Conservation (phyloP, 2,888 invertebrate genomes). For the Diachrysia chrysitis region DNA sequence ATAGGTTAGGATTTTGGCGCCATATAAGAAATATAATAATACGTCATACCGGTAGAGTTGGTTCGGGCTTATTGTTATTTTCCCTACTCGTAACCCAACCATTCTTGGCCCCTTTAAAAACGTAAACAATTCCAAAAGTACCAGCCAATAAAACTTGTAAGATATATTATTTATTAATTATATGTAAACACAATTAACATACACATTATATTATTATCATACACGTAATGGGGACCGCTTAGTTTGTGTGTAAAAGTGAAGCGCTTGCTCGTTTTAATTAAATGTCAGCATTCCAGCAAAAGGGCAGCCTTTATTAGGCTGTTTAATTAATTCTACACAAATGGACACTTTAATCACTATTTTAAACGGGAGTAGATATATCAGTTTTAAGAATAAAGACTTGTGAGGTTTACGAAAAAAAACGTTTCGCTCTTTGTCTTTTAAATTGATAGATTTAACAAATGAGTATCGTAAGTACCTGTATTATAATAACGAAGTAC, state of each 20-base stretch:
- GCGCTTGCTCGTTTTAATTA: slow-evolving; percentile 71
- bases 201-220: slow-evolving; percentile 61
- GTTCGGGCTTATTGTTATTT: not conserved
- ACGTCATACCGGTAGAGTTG: not conserved
- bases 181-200: slow-evolving; percentile 29
- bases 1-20: not conserved
- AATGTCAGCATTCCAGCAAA: slow-evolving; percentile 82
- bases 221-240: slow-evolving; percentile 69
- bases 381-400: slow-evolving; percentile 59
- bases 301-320: slow-evolving; percentile 77
- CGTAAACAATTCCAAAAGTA: not conserved
- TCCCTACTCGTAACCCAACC: not conserved
- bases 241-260: slow-evolving; percentile 67
- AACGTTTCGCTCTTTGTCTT: slow-evolving; percentile 44
- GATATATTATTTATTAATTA: slow-evolving; percentile 16
- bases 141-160: not conserved
- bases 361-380: slow-evolving; percentile 62
- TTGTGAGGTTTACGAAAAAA: slow-evolving; percentile 34
- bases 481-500: no score
- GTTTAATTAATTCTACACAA: slow-evolving; percentile 62
- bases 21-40: not conserved
- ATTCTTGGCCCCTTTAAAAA: not conserved
- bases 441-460: slow-evolving; percentile 22
- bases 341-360: slow-evolving; percentile 64
- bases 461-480: not conserved